Evolutionary conservation across 2,888 invertebrate genomes (phyloP).

Genomic region (Lycia hirtaria): DNA sequence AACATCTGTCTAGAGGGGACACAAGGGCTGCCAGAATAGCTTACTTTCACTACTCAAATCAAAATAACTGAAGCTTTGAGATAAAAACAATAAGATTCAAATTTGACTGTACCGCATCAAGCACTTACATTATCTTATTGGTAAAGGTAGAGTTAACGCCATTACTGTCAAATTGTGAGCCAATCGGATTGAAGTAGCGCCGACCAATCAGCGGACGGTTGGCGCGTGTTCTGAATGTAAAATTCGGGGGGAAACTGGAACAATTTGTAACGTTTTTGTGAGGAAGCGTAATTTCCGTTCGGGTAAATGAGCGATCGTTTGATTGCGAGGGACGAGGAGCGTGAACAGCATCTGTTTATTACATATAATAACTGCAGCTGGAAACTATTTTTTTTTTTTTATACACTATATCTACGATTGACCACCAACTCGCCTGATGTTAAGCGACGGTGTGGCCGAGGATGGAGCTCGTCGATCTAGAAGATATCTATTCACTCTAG

Average conservation of each 20-base stretch:
- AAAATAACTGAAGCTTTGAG: conserved; percentile 34
- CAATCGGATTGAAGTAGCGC: conserved; percentile 70
- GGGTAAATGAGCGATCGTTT: conserved; percentile 45
- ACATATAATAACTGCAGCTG: background rate
- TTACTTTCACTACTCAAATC: conserved; percentile 23
- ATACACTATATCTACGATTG: no score
- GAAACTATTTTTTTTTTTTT: background rate
- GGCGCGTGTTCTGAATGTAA: conserved; percentile 77
- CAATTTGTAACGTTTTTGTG: conserved; percentile 76
- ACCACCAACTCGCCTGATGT: no score
- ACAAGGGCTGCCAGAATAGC: conserved; percentile 26
- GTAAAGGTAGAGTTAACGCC: conserved; percentile 73
- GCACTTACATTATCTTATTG: conserved; percentile 30
- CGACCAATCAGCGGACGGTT: conserved; percentile 69
- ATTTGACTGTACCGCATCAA: conserved; percentile 32
- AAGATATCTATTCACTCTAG: no score
- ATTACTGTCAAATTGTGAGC: conserved; percentile 83
- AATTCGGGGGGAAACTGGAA: conserved; percentile 77
- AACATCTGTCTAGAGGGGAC: conserved; percentile 83
- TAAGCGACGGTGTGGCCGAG: no score
- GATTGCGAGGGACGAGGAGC: conserved; percentile 36
- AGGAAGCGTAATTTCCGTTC: conserved; percentile 58
- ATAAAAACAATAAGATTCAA: rapidly evolving
- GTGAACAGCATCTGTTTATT: conserved; percentile 29
- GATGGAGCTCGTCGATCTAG: no score